Conservation (phyloP, 2,888 invertebrate species). For the Fabriciana adippe region DNA sequence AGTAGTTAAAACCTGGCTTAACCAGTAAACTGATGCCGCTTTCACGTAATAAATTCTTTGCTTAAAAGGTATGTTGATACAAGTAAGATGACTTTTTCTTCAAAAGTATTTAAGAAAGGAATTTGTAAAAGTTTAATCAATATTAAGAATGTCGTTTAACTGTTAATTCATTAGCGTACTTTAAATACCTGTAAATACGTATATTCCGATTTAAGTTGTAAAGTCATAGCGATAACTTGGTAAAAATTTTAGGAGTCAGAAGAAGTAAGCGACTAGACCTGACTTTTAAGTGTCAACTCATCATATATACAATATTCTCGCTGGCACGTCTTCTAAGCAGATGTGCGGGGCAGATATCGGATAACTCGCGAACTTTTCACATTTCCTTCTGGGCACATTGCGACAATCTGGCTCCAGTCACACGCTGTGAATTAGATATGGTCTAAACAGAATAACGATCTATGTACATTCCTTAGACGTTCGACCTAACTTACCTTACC, state of each 20-base stretch:
- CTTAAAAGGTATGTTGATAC: background rate
- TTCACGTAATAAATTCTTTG: conserved; percentile 3
- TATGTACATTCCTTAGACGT: conserved; percentile 44
- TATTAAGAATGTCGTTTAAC: background rate
- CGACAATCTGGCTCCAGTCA: conserved; percentile 49
- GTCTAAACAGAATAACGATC: conserved; percentile 55
- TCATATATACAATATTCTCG: conserved; percentile 60
- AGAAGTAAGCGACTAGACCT: conserved; percentile 16
- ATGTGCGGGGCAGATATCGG: conserved; percentile 71
- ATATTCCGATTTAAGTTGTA: background rate
- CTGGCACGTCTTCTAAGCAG: conserved; percentile 70
- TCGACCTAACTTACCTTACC: conserved; percentile 21
- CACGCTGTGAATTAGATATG: conserved; percentile 65
- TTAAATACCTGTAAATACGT: background rate
- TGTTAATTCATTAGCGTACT: conserved; percentile 7
- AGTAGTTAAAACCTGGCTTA: conserved; percentile 1
- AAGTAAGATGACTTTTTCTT: conserved; percentile 3
- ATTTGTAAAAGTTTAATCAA: conserved; percentile 2
- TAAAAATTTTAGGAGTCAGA: conserved; percentile 11
- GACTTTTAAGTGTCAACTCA: conserved; percentile 41
- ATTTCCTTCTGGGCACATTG: conserved; percentile 60
- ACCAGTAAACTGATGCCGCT: conserved; percentile 4
- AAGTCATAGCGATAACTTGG: background rate
- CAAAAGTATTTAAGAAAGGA: background rate
- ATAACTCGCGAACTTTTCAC: conserved; percentile 76